These are phyloP conservation scores for Alcedo quadribrachys DNA, from an alignment of 2,797 vertebrate genomes.

Conservation along the genomic window DNA sequence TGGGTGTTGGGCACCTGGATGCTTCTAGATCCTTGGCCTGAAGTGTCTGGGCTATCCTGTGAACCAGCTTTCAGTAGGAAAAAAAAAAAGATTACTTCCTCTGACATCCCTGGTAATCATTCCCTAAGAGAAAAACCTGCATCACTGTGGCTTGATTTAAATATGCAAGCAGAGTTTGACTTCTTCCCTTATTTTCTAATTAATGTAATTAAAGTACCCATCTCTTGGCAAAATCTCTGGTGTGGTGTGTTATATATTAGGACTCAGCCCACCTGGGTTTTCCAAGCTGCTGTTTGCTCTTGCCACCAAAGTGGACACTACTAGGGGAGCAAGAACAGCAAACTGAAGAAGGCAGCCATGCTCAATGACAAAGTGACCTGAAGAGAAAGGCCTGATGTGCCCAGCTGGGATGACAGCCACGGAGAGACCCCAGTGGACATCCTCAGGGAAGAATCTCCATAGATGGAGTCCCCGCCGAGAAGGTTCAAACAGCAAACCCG, in stretches of 20 bases:
- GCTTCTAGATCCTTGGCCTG: background rate
- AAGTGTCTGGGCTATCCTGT: background rate
- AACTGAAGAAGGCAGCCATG: background rate
- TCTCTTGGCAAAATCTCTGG: background rate
- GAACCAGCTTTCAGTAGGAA: background rate
- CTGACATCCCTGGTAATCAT: slow-evolving; percentile 5
- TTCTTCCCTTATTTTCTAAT: slow-evolving; percentile 39
- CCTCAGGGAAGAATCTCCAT: background rate
- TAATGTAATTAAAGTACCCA: slow-evolving; percentile 4
- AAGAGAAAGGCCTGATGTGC: background rate
- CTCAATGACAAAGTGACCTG: background rate
- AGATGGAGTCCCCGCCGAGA: background rate
- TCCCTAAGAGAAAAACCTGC: slow-evolving; percentile 11
- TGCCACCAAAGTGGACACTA: background rate
- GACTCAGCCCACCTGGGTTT: background rate
- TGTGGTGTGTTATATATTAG: background rate
- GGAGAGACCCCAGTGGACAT: background rate
- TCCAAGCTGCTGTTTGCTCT: background rate
- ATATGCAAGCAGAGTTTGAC: slow-evolving; percentile 16
- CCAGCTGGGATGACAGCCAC: slow-evolving; percentile 4
- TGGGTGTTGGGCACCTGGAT: background rate
- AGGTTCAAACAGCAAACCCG: slow-evolving; percentile 59
- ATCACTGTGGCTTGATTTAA: slow-evolving; percentile 31
- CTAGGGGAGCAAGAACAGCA: background rate
- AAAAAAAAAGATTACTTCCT: slow-evolving; percentile 19